These are phyloP conservation scores for Acestrorhynchus altus DNA, from an alignment of 2,797 vertebrate genomes.

Conservation along the genomic window DNA sequence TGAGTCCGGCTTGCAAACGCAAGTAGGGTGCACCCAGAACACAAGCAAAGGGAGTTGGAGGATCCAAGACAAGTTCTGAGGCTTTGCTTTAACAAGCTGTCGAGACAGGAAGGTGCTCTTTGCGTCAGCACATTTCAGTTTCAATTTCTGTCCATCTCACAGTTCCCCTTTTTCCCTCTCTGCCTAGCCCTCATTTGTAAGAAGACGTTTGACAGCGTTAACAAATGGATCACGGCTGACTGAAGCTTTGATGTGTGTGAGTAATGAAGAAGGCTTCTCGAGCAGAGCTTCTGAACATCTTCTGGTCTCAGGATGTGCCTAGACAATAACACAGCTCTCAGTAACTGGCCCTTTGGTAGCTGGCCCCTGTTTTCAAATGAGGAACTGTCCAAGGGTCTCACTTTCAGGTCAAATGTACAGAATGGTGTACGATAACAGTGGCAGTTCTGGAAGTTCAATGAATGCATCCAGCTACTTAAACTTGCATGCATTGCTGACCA, in stretches of 20 bases:
- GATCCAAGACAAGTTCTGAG: slow-evolving; percentile 21
- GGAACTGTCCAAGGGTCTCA: slow-evolving; percentile 7
- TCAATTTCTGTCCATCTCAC: slow-evolving; percentile 57
- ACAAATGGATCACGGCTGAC: slow-evolving; percentile 45
- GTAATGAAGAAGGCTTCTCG: slow-evolving; percentile 35
- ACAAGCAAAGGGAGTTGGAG: neutral
- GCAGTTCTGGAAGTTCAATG: too few species aligned
- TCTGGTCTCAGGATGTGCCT: slow-evolving; percentile 10
- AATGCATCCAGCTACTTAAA: too few species aligned
- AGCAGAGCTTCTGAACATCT: slow-evolving; percentile 34
- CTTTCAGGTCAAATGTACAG: neutral
- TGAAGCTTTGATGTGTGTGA: slow-evolving; percentile 35
- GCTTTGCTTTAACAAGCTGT: slow-evolving; percentile 57
- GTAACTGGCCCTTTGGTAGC: neutral
- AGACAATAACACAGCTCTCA: slow-evolving; percentile 21
- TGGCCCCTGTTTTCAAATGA: neutral
- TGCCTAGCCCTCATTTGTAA: slow-evolving; percentile 25
- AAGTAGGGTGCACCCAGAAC: neutral
- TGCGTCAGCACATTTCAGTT: slow-evolving; percentile 71
- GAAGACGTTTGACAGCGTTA: slow-evolving; percentile 44
- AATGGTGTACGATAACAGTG: too few species aligned
- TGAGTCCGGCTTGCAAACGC: neutral
- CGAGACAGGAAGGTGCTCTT: slow-evolving; percentile 72
- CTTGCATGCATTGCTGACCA: too few species aligned
- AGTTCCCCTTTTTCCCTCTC: slow-evolving; percentile 49